These are phyloP conservation scores for Syritta pipiens DNA, from an alignment of 2,888 invertebrate genomes.

Conservation along the genomic window DNA sequence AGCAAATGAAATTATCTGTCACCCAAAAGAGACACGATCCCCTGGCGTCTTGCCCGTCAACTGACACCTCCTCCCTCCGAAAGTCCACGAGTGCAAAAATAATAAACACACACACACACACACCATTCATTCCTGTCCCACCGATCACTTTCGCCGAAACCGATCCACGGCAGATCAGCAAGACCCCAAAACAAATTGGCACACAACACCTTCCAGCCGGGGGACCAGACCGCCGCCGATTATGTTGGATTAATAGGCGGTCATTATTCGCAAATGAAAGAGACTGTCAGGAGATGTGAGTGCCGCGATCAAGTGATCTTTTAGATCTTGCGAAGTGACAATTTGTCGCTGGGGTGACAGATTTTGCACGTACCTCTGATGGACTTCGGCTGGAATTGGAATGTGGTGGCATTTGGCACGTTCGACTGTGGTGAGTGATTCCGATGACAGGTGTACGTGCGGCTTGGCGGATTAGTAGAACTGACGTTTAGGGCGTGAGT, in stretches of 20 bases:
- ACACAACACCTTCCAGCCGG: constrained; percentile 44
- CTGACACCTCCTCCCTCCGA: constrained; percentile 3
- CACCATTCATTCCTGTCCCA: background rate
- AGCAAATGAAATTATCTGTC: constrained; percentile 37
- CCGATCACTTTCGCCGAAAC: constrained; percentile 35
- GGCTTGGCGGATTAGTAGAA: no score
- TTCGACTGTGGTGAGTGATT: background rate
- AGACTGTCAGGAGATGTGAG: no score
- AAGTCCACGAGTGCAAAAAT: no score
- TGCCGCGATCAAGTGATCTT: constrained; percentile 18
- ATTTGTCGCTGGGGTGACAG: constrained; percentile 33
- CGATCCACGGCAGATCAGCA: constrained; percentile 37
- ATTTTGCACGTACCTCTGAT: constrained; percentile 27
- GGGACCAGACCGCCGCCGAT: no score
- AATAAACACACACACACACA: no score
- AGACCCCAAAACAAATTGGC: constrained; percentile 23
- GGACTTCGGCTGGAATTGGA: background rate
- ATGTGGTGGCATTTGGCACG: constrained; percentile 12
- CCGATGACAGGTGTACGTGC: no score
- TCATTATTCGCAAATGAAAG: no score
- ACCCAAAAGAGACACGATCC: constrained; percentile 13
- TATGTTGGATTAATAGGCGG: no score
- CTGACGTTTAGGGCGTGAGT: no score
- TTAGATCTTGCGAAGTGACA: constrained; percentile 8
- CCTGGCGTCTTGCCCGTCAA: constrained; percentile 48